Percentiles rank a stretch among this genome's conserved stretches.
phyloP scores from a whole-genome alignment of 2,888 invertebrate species.

The Macrophya alboannulata region DNA sequence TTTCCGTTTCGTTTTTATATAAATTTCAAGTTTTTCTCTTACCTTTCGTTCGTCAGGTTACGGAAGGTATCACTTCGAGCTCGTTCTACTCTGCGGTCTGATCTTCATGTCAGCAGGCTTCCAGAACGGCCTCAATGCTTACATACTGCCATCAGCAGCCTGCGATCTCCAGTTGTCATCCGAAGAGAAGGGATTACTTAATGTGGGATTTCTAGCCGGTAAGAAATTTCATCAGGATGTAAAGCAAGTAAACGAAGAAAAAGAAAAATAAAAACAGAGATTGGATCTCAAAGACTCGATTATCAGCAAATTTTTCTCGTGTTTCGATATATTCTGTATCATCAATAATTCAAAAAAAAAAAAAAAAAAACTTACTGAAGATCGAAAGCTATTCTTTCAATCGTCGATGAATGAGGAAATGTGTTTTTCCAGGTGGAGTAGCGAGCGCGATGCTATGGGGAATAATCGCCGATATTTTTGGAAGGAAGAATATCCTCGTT shows the following conservation, averaged over 20 bases:
- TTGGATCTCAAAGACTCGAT: no score
- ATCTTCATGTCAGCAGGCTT: conserved; percentile 85
- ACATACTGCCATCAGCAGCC: conserved; percentile 87
- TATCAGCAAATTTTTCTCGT: no score
- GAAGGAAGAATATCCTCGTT: conserved; percentile 84
- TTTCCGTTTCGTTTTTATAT: background rate
- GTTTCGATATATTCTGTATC: no score
- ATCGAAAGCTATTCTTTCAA: background rate
- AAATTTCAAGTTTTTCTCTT: background rate
- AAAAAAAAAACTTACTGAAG: background rate
- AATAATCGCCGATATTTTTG: conserved; percentile 88
- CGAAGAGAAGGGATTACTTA: conserved; percentile 86
- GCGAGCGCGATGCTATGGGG: conserved; percentile 92
- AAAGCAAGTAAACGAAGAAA: background rate
- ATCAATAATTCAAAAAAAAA: no score
- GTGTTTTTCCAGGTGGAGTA: conserved; percentile 82
- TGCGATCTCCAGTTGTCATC: conserved; percentile 87
- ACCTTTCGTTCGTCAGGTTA: conserved; percentile 81
- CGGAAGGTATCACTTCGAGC: conserved; percentile 86
- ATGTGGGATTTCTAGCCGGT: conserved; percentile 89
- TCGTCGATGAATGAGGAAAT: background rate
- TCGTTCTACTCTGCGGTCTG: conserved; percentile 85
- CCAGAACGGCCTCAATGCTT: conserved; percentile 87
- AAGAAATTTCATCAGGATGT: conserved; percentile 65
- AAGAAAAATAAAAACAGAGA: background rate